A percentile compares a stretch with the other conserved stretches of the same genome.
phyloP scores from a whole-genome alignment of 1,140 invertebrate genomes.

The Brachystomella parvula region DNA sequence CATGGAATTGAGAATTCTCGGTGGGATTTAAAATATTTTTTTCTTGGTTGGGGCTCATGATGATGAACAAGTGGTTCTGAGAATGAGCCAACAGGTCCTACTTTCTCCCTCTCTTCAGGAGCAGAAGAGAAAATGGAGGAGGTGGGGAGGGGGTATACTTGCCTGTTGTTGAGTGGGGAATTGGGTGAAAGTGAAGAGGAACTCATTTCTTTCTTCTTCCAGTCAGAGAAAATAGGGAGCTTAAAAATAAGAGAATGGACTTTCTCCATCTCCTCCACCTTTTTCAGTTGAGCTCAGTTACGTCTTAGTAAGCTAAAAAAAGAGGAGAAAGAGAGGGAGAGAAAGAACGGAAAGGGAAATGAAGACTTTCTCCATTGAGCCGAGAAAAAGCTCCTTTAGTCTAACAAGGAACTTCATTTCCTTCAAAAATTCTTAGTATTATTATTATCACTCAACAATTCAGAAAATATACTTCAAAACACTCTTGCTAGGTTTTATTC shows the following conservation, averaged over 20 bases:
- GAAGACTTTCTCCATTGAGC: constrained; percentile 12
- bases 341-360: constrained; percentile 9
- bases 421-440: too few species aligned
- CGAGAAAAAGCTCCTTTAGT: constrained; percentile 10
- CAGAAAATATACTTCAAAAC: too few species aligned
- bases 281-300: too few species aligned
- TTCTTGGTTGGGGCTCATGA: too few species aligned
- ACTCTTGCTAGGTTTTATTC: too few species aligned
- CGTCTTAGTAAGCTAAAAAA: too few species aligned
- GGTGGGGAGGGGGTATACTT: neutral
- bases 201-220: too few species aligned
- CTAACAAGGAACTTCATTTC: constrained; percentile 5
- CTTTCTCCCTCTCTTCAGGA: neutral
- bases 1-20: too few species aligned
- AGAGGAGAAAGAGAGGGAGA: neutral
- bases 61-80: constrained; percentile 5
- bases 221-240: neutral
- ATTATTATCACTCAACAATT: too few species aligned
- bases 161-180: neutral
- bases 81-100: neutral
- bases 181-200: neutral
- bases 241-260: neutral
- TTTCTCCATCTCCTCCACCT: neutral
- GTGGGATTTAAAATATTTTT: neutral
- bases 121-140: neutral